A percentile compares a stretch with the other conserved stretches of the same genome.
phyloP scores from a whole-genome alignment of 2,888 invertebrate species.

The Onthophagus sagittarius region DNA sequence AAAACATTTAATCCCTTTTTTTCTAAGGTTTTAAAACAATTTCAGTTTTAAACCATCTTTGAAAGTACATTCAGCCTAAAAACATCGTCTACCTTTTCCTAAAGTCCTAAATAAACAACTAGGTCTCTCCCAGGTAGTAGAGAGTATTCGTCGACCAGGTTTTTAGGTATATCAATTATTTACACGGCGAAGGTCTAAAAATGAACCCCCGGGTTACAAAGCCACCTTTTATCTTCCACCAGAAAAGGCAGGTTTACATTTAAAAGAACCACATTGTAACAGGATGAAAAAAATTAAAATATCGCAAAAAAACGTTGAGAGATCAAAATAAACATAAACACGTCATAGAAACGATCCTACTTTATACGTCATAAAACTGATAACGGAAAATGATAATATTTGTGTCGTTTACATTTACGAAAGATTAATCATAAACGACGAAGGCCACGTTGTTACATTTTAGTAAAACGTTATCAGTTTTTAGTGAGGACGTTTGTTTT shows the following conservation, averaged over 20 bases:
- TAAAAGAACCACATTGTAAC: background rate
- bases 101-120: background rate
- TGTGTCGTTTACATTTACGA: background rate
- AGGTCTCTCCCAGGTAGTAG: background rate
- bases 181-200: background rate
- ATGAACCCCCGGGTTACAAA: background rate
- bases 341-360: background rate
- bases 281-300: background rate
- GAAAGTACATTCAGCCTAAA: background rate
- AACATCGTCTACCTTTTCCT: background rate
- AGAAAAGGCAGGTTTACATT: background rate
- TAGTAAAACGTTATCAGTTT: background rate
- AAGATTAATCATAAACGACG: background rate
- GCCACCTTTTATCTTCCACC: background rate
- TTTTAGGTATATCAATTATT: background rate
- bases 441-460: background rate
- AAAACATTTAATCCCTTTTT: no score
- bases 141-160: background rate
- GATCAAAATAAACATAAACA: background rate
- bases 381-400: background rate
- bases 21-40: no score
- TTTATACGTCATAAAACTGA: background rate
- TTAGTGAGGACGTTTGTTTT: background rate
- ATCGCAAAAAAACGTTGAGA: background rate
- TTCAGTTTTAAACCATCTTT: no score